A percentile compares a stretch with the other conserved stretches of the same genome.
Evolutionary conservation across 2,888 invertebrate species (phyloP).

Genomic region (Pyrrhosoma nymphula): DNA sequence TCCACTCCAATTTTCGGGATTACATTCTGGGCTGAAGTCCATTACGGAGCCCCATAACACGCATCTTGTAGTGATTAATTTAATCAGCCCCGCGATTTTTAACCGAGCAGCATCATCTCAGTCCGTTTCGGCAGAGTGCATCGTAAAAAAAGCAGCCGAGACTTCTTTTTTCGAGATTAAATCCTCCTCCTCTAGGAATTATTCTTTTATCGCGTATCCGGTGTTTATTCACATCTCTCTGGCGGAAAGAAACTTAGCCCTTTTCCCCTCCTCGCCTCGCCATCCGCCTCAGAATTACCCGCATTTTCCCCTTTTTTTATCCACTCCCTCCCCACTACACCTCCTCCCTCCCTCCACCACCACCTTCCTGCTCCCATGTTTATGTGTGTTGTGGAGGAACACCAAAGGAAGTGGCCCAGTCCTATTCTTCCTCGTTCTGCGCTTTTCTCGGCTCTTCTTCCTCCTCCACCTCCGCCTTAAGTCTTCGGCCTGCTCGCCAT

Average conservation of each 20-base stretch:
- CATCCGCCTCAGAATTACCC: neutral
- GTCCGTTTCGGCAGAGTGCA: neutral
- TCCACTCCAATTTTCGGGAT: neutral
- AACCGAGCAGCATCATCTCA: neutral
- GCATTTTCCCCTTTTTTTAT: neutral
- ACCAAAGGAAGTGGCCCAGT: neutral
- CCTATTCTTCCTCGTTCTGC: neutral
- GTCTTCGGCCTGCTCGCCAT: neutral
- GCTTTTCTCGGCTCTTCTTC: neutral
- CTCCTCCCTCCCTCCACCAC: neutral
- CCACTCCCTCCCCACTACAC: neutral
- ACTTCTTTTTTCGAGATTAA: neutral
- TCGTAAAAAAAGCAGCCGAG: neutral
- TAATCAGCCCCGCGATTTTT: neutral
- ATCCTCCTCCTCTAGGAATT: neutral
- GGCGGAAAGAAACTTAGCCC: neutral
- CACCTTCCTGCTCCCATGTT: neutral
- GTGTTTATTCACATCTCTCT: conserved; percentile 50
- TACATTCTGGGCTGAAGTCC: neutral
- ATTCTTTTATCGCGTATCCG: conserved; percentile 57
- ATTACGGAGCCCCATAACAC: neutral
- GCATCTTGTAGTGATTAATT: neutral
- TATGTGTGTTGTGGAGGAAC: conserved; percentile 7
- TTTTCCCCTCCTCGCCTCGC: neutral
- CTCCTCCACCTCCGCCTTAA: neutral